Evolutionary conservation across 2,888 invertebrate species (phyloP), one percentile per base, ranked within the genome.

Genomic region (Andrena chrysosceles): DNA sequence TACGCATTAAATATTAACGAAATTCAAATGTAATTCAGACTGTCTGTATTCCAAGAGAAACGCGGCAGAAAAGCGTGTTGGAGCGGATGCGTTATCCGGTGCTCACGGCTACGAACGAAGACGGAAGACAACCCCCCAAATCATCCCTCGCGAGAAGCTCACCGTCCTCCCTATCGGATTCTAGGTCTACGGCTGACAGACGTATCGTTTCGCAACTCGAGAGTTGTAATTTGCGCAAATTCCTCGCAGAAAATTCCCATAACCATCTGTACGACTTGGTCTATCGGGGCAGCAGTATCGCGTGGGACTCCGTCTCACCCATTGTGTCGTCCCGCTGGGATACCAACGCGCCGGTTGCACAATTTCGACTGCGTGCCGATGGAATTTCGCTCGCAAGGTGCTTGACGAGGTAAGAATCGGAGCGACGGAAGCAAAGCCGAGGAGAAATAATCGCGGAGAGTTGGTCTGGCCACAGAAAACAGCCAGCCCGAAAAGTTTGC

Each of bases 401-500:
- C 13, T 4, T 4, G 8, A 35, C 33, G 33, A 8, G 4, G 4
- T 42, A 20, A n/a, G 20, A 8, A 8, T 1, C 33, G 33, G 31
- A 5, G 10, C 20, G 3, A 35, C n/a, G 26, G n/a, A 6, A 52
- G 20, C 29, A 29, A 20, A 8, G 5, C 66, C 23, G 29, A 10
- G 56, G 49, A 74, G 63, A 16, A 59, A 29, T 23, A 59, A 68
- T 52, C 63, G 49, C 48, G 56, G n/a, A 13, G 70, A 70, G 48
- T 59, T 71, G 59, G 52, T 54, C 72, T 42, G 42, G 42, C 70
- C 23, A 68, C 64, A 56, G 56, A 67, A 26, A 49, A 13, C n/a
- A 48, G 13, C 73, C 74, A 13, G 56, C 23, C 49, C n/a, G 56
- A 42, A 68, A 73, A 85, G 67, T 86, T 77, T 54, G 70, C 75